These are phyloP conservation scores for Ptychoptera albimana DNA, from an alignment of 2,888 invertebrate species.

Conservation along the genomic window DNA sequence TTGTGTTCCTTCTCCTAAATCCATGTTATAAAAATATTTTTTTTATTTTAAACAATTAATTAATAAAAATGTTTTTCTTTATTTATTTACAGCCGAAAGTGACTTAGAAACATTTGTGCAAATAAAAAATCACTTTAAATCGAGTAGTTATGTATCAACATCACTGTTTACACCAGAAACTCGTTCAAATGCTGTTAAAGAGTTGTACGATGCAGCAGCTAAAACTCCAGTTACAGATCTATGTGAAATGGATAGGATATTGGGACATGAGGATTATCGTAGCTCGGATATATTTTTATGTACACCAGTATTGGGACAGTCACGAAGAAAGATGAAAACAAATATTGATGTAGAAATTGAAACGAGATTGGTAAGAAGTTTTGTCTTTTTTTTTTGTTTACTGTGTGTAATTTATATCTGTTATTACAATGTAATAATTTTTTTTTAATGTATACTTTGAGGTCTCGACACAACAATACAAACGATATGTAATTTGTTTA, in stretches of 20 bases:
- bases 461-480: too few relatives aligned
- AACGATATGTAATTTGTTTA: too few relatives aligned
- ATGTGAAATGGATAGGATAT: conserved; percentile 46
- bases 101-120: conserved; percentile 76
- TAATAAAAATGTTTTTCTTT: conserved; percentile 6
- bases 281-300: conserved; percentile 60
- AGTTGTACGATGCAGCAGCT: conserved; percentile 64
- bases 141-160: conserved; percentile 49
- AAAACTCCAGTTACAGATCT: conserved; percentile 45
- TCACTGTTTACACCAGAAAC: conserved; percentile 60
- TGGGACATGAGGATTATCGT: conserved; percentile 31
- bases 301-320: conserved; percentile 63
- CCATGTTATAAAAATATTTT: too few relatives aligned
- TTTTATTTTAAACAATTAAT: neutral
- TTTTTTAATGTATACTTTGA: too few relatives aligned
- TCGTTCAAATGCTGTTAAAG: conserved; percentile 57
- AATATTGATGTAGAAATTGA: conserved; percentile 71
- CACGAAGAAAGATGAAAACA: conserved; percentile 48
- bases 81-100: conserved; percentile 67
- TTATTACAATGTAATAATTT: too few relatives aligned
- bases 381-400: neutral
- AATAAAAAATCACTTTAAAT: conserved; percentile 60
- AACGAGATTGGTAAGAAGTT: conserved; percentile 62
- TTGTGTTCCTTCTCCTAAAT: too few relatives aligned
- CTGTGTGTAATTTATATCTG: too few relatives aligned